Conservation (phyloP, 2,888 invertebrate species). For the Idaea dimidiata region DNA sequence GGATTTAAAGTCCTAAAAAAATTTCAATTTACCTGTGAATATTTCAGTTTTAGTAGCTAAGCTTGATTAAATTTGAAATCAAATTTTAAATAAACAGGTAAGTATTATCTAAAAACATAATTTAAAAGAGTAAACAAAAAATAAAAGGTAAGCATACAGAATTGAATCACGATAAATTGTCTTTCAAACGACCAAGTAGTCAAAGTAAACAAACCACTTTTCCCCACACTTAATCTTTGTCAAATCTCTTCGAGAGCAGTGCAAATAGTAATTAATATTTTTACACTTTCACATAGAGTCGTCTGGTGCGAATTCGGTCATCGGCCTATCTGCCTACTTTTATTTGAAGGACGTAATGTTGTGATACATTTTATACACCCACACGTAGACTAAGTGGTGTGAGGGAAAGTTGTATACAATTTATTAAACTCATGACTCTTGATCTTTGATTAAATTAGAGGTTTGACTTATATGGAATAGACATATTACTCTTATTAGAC, state of each 20-base stretch:
- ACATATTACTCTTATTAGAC: neutral
- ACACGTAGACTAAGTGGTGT: slow-evolving; percentile 26
- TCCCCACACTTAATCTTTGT: slow-evolving; percentile 36
- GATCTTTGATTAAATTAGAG: neutral
- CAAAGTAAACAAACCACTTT: neutral
- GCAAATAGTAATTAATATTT: slow-evolving; percentile 68
- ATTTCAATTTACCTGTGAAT: too few relatives aligned
- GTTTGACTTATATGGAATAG: neutral
- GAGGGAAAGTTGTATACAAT: slow-evolving; percentile 18
- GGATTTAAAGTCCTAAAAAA: too few relatives aligned
- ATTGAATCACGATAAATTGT: neutral
- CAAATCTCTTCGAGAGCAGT: slow-evolving; percentile 38
- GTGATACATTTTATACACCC: slow-evolving; percentile 33
- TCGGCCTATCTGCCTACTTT: slow-evolving; percentile 61
- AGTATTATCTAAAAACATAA: neutral
- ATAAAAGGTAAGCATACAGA: neutral
- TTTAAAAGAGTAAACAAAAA: neutral
- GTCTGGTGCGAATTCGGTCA: slow-evolving; percentile 47
- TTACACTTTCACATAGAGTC: slow-evolving; percentile 63
- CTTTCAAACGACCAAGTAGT: neutral
- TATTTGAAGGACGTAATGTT: slow-evolving; percentile 45
- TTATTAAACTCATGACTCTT: slow-evolving; percentile 2
- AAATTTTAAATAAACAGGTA: too few relatives aligned
- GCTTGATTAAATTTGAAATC: too few relatives aligned
- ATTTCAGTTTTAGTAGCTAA: too few relatives aligned